phyloP scores from a whole-genome alignment of 2,888 invertebrate genomes.

The Lepidochrysops patricia region DNA sequence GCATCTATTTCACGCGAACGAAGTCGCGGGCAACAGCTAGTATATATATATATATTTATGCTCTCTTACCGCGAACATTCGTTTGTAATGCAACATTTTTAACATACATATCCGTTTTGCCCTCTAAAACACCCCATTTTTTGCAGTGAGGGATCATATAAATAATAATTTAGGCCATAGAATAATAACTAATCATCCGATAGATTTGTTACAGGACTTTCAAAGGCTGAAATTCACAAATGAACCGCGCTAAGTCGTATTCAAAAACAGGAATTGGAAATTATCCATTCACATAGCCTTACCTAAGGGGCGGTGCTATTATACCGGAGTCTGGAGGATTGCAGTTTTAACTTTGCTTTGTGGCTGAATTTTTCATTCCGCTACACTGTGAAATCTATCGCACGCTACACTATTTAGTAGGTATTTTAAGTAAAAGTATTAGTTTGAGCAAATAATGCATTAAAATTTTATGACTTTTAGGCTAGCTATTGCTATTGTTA shows the following conservation, averaged over 20 bases:
- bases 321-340: not conserved
- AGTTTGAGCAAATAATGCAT: not conserved
- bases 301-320: slow-evolving; percentile 2
- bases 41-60: too few species aligned
- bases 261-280: not conserved
- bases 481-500: too few species aligned
- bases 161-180: too few species aligned
- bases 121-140: too few species aligned
- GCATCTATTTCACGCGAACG: too few species aligned
- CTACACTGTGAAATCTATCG: slow-evolving; percentile 9
- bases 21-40: too few species aligned
- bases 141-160: too few species aligned
- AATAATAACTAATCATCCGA: too few species aligned
- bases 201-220: too few species aligned
- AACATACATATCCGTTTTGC: too few species aligned
- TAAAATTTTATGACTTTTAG: not conserved
- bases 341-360: slow-evolving; percentile 13
- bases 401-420: slow-evolving; percentile 2
- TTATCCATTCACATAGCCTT: not conserved
- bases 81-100: too few species aligned
- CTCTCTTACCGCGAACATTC: too few species aligned
- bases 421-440: slow-evolving; percentile 8
- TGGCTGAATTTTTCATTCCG: slow-evolving; percentile 11
- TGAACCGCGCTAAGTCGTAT: not conserved
- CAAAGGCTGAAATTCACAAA: not conserved